Evolutionary conservation across 2,113 vertebrate species (phyloP).

Genomic region (Chaetorhynchus papuensis): DNA sequence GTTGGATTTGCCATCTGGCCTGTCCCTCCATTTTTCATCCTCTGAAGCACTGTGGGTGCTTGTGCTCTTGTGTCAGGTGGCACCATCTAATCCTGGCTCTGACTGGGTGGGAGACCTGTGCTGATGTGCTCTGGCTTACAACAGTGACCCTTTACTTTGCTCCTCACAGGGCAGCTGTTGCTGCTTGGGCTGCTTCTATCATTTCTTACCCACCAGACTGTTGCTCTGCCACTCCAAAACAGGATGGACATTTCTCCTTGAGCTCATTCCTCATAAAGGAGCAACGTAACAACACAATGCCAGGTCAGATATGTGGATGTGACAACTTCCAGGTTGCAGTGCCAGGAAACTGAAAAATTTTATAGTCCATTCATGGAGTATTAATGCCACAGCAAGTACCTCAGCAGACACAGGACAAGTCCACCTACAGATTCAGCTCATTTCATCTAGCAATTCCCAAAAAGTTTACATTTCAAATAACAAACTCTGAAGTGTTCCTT

Average conservation of each 20-base stretch:
- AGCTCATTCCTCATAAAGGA: neutral
- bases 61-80: neutral
- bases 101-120: neutral
- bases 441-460: neutral
- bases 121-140: neutral
- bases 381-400: neutral
- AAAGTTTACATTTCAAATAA: neutral
- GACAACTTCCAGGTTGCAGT: neutral
- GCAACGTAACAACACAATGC: neutral
- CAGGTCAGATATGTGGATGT: rapidly evolving
- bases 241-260: neutral
- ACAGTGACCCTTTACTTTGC: neutral
- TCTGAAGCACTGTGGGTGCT: neutral
- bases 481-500: neutral
- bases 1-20: neutral
- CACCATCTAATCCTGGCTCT: neutral
- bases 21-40: neutral
- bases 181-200: neutral
- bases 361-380: neutral
- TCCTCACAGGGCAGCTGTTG: neutral
- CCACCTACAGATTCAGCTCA: neutral
- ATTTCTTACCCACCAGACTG: neutral
- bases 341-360: neutral
- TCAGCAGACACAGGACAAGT: neutral
- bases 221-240: neutral